Evolutionary conservation across 2,888 invertebrate genomes (phyloP), one percentile per base, ranked within the genome.

Genomic region (Rhyacophila evoluta): DNA sequence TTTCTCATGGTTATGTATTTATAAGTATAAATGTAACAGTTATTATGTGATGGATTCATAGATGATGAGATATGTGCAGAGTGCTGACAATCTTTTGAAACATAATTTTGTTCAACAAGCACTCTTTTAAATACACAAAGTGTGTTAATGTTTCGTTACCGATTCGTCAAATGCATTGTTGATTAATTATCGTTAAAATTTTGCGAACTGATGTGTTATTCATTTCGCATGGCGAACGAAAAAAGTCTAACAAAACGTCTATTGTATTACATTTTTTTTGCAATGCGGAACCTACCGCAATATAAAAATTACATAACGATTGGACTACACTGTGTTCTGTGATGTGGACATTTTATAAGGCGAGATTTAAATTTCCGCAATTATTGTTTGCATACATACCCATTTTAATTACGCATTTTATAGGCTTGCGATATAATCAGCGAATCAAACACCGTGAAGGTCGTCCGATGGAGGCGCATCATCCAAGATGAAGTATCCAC

Each of bases 281-380:
- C 25, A 55, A 55, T 19, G 1, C 55, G 55, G 19, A 55, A 55
- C 55, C 55, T 19, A 55, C 55, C 55, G 19, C 25, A 55, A 55
- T 55, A 19, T 55, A 19, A 55, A 55, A 19, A 55, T 55, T 55
- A 55, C 55, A 55, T 55, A 55, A 55, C 55, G 25, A 55, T 8
- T 19, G 55, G 25, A 25, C 25, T 8, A 10, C 55, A 25, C 55
- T 19, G 55, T 55, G 55, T 5, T 55, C 3, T 55, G 8, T 25
- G 55, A n/a, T 19, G 25, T 55, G 55, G 55, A 55, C 55, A 55
- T 55, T 55, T 39, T 39, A 12, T 12, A 6, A 39, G 19, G 10
- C 55, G 55, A 55, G 55, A 55, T 55, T 55, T 55, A 55, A 55
- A 25, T 55, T 55, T 55, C 55, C 55, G 55, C 25, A 25, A 55